These are phyloP conservation scores for Heliconius charithonia DNA, from an alignment of 2,888 invertebrate species.

Conservation along the genomic window DNA sequence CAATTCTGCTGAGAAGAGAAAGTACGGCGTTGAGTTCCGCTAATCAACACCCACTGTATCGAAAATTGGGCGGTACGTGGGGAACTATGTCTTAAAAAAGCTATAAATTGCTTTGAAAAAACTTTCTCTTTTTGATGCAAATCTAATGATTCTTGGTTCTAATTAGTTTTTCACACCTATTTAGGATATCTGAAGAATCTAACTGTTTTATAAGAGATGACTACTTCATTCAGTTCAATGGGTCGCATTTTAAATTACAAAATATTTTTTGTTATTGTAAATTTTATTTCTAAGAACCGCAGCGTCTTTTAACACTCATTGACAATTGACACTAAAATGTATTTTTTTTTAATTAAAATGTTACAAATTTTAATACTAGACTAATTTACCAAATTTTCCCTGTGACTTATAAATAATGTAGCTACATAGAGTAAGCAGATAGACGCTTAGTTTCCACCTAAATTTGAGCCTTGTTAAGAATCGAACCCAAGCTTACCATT, in stretches of 20 bases:
- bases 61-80: background rate
- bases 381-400: too few species aligned
- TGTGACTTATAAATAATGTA: too few species aligned
- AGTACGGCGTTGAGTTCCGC: background rate
- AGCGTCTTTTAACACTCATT: too few species aligned
- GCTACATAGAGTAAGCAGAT: too few species aligned
- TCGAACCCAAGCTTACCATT: too few species aligned
- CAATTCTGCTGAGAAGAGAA: background rate
- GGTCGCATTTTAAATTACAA: background rate
- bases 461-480: too few species aligned
- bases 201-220: constrained; percentile 6
- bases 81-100: background rate
- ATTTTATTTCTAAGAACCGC: background rate
- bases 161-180: constrained; percentile 12
- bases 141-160: background rate
- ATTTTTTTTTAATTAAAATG: background rate
- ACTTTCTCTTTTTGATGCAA: background rate
- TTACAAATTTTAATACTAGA: too few species aligned
- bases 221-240: background rate
- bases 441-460: too few species aligned
- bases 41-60: background rate
- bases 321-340: too few species aligned
- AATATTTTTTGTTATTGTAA: background rate
- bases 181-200: background rate
- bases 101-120: background rate